Conservation (phyloP, 2,888 invertebrate genomes). For the Lasioglossum morio region DNA sequence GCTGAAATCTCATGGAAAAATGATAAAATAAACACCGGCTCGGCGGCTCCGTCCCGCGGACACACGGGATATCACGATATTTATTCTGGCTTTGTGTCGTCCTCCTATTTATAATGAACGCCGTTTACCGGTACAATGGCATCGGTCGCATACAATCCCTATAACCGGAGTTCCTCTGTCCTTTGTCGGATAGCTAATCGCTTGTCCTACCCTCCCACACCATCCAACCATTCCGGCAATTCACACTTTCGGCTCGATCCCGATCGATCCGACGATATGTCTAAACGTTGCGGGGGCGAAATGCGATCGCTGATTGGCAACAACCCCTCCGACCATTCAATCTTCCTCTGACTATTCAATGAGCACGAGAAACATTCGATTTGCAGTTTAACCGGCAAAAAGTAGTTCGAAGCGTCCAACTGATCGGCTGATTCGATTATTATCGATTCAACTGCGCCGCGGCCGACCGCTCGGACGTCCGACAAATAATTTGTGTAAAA, state of each 20-base stretch:
- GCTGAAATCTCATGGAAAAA: conserved; percentile 74
- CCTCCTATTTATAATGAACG: conserved; percentile 72
- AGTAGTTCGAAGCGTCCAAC: not conserved
- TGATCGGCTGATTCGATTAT: not conserved
- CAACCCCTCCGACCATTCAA: conserved; percentile 1
- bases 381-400: conserved; percentile 4
- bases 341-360: conserved; percentile 13
- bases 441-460: not conserved
- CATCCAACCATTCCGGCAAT: conserved; percentile 7
- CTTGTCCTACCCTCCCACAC: conserved; percentile 22
- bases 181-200: conserved; percentile 57
- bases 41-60: conserved; percentile 54
- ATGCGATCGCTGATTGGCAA: conserved; percentile 5
- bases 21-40: conserved; percentile 72
- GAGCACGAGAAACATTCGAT: conserved; percentile 16
- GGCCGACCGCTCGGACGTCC: not conserved
- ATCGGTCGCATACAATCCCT: conserved; percentile 18
- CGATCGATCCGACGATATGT: conserved; percentile 29
- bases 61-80: conserved; percentile 71
- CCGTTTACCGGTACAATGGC: conserved; percentile 67
- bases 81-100: conserved; percentile 73
- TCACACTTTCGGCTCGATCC: conserved; percentile 35
- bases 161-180: conserved; percentile 20
- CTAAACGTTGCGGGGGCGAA: conserved; percentile 18
- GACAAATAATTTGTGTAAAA: conserved; percentile 3